phyloP scores from a whole-genome alignment of 2,113 vertebrate genomes.

The Hemichromis elongatus region DNA sequence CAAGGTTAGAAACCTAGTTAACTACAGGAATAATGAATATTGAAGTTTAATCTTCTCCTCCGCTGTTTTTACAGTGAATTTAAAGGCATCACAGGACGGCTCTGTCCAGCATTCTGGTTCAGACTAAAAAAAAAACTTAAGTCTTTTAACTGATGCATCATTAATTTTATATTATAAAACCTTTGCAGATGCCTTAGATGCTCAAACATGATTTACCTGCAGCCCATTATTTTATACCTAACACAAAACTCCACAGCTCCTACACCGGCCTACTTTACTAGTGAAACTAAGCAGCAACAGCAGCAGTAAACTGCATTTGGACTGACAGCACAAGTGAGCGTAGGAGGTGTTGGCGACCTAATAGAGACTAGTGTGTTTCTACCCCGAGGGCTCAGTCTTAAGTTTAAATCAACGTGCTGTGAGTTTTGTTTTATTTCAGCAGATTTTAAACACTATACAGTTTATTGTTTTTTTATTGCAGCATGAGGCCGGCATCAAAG shows the following conservation, averaged over 20 bases:
- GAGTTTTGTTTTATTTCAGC: neutral
- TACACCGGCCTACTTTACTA: neutral
- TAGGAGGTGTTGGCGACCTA: neutral
- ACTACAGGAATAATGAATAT: neutral
- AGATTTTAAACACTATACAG: neutral
- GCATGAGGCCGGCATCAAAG: neutral
- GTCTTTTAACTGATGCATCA: neutral
- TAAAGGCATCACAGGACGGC: neutral
- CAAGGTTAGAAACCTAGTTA: neutral
- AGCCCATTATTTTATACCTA: neutral
- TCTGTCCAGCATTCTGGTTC: neutral
- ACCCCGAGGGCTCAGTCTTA: neutral
- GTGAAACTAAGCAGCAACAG: neutral
- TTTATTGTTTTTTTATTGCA: neutral
- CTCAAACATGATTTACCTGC: neutral
- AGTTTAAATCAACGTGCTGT: neutral
- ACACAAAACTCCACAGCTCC: neutral
- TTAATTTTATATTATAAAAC: neutral
- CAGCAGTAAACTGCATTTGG: neutral
- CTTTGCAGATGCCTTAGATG: neutral
- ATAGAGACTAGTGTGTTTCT: neutral
- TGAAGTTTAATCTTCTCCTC: neutral
- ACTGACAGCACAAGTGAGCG: neutral
- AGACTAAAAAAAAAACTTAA: neutral
- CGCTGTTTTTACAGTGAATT: neutral